Evolutionary conservation across 2,888 invertebrate species (phyloP), one percentile per base, ranked within the genome.

Genomic region (Pogonocherus hispidulus): DNA sequence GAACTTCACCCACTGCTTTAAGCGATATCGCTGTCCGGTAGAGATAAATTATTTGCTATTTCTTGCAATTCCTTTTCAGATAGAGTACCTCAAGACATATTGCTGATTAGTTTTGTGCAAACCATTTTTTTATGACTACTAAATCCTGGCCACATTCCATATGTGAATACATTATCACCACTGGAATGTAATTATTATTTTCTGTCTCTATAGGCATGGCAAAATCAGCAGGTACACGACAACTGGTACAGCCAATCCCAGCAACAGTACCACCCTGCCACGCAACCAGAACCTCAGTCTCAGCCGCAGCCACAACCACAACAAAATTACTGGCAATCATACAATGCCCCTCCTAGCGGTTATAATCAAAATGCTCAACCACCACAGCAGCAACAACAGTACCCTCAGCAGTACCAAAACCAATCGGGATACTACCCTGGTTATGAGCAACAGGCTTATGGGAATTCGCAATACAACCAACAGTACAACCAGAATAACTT

Each of bases 231-330:
- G 44, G 44, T 56, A 3, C 75, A 74, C 47, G 86, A 85, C 74
- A 88, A 87, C 65, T 85, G 84, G 83, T 88, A 88, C 73, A 86
- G 68, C 41, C 80, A 77, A 47, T 79, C 79, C 57, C 82, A 83
- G 37, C 72, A 77, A 51, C 78, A 78, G 49, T 73, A 77, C 46
- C 78, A 79, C 49, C 75, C 70, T 62, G 85, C 75, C 22, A 66
- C 73, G 41, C 74, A 77, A 63, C 77, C 73, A 56, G 72, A 73
- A 63, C 67, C 72, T 6, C 71, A 71, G 14, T 18, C 52, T 8
- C 87, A 76, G 20, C 56, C 67, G 18, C 87, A 74, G 63, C 16
- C 52, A 6, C 87, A 76, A 20, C 56, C 67, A 14, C 87, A 74
- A 60, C 68, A 76, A 41, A 76, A 79, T 22, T 77, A 77, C 69